Percentiles rank a stretch among this genome's conserved stretches.
These are phyloP conservation scores for Polymixis flavicincta DNA, from an alignment of 2,888 invertebrate genomes.

Conservation along the genomic window DNA sequence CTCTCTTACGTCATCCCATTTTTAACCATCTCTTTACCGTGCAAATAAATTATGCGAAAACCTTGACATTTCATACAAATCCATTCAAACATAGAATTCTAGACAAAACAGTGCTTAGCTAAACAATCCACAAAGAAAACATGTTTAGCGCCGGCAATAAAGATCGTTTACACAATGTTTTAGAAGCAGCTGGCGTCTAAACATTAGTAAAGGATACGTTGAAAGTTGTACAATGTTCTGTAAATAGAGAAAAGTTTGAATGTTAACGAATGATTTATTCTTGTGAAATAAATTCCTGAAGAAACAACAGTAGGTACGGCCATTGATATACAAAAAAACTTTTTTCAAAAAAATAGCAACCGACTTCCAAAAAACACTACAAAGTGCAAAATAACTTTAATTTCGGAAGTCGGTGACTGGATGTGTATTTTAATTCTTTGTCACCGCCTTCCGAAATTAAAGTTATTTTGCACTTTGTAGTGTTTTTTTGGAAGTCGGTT, in stretches of 20 bases:
- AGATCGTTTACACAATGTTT: slow-evolving; percentile 51
- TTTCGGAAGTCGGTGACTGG: no score
- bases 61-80: slow-evolving; percentile 51
- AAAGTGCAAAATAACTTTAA: no score
- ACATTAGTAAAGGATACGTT: slow-evolving; percentile 42
- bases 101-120: slow-evolving; percentile 48
- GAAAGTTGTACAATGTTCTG: slow-evolving; percentile 40
- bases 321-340: no score
- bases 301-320: no score
- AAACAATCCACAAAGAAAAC: slow-evolving; percentile 46
- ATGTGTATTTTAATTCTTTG: no score
- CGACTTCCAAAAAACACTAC: no score
- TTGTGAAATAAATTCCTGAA: slow-evolving; percentile 21
- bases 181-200: slow-evolving; percentile 55
- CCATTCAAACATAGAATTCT: slow-evolving; percentile 40
- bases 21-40: slow-evolving; percentile 3
- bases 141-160: slow-evolving; percentile 48
- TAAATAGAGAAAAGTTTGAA: slow-evolving; percentile 43
- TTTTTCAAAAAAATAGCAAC: no score
- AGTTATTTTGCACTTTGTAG: no score
- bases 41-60: slow-evolving; percentile 29
- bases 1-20: not conserved
- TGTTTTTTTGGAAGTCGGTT: no score
- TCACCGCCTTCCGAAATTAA: no score
- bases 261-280: slow-evolving; percentile 41